Evolutionary conservation across 2,888 invertebrate genomes (phyloP), one percentile per base, ranked within the genome.

Genomic region (Philopedon plagiatum): DNA sequence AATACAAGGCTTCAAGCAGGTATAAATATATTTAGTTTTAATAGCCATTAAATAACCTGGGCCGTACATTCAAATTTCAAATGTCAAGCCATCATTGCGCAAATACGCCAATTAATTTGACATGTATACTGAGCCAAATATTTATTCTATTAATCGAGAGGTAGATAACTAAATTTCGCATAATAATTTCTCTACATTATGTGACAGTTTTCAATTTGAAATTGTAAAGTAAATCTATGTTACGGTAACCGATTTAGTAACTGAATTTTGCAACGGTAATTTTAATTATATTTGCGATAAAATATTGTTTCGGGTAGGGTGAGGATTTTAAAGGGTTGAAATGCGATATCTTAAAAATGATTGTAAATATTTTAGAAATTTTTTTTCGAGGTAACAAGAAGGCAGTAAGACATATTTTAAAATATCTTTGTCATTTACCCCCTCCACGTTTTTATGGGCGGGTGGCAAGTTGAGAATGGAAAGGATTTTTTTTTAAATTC

Each of bases 51-150:
- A 34, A 34, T 8, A 34, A 34, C 7, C 11, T 34, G 5, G 11
- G 11, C 34, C 2, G 4, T 34, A 9, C 34, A 34, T 39, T 39
- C 9, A 15, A 7, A 39, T 39, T 39, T 15, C 39, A 1, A 39
- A 39, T 39, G 39, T 39, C 39, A 39, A 13, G 13, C 39, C 39
- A 39, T 39, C 39, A 13, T 39, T 39, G 1, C 7, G 9, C 8
- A 57, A 57, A 57, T 21, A 57, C 9, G 37, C 57, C 57, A 57
- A 34, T 57, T 57, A 57, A 57, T 57, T 57, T 37, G 37, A 57
- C 7, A 34, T 9, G 9, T 21, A 18, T 15, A 57, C 19, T 23
- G 57, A n/a, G 19, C 23, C 15, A 57, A 57, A 57, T 21, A 57
- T 57, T 57, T 57, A 57, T 37, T 57, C 18, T 57, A 34, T 34